Evolutionary conservation across 2,113 vertebrate genomes (phyloP).

Genomic region (Gopherus evgoodei): DNA sequence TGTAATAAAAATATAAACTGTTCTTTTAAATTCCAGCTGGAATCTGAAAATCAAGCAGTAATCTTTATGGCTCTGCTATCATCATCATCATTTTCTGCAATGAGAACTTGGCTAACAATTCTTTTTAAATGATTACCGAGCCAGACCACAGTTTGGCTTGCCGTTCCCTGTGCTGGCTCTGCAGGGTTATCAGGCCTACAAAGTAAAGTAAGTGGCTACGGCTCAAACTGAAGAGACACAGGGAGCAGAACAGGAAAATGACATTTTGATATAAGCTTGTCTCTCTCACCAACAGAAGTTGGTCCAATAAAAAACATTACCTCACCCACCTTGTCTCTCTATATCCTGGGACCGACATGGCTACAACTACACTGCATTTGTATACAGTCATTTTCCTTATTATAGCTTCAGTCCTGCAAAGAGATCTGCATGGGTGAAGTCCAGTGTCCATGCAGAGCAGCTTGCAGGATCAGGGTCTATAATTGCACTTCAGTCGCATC

Average conservation of each 20-base stretch:
- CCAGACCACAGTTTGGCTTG: not conserved
- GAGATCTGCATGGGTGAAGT: not conserved
- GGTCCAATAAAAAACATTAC: not conserved
- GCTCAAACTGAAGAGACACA: not conserved
- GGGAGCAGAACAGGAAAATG: not conserved
- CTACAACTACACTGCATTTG: not conserved
- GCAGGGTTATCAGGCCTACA: not conserved
- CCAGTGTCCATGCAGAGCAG: not conserved
- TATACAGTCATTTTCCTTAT: not conserved
- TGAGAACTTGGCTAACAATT: rapidly evolving
- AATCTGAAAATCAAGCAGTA: not conserved
- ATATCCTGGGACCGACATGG: not conserved
- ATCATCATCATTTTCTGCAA: not conserved
- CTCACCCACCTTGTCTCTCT: not conserved
- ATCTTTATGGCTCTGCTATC: not conserved
- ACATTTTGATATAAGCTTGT: not conserved
- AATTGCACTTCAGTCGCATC: not conserved
- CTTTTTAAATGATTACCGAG: not conserved
- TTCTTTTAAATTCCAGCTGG: not conserved
- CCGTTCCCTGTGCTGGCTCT: not conserved
- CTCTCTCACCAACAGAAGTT: not conserved
- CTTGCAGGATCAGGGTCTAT: not conserved
- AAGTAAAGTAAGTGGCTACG: not conserved
- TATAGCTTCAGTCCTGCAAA: not conserved
- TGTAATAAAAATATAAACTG: not conserved